phyloP scores from a whole-genome alignment of 2,888 invertebrate genomes.

The Sisyra terminalis region DNA sequence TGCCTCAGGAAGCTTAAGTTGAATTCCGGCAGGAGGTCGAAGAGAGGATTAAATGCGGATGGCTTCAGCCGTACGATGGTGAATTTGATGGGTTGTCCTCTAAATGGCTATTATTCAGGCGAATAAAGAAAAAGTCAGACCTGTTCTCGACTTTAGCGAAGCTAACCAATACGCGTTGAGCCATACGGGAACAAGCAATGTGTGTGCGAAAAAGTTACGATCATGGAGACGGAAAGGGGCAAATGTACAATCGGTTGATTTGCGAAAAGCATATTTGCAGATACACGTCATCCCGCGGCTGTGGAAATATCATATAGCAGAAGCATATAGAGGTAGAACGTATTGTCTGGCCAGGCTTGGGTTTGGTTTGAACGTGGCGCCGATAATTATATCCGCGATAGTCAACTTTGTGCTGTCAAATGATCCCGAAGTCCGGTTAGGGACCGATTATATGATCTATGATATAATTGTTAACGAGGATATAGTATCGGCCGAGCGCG shows the following conservation, averaged over 20 bases:
- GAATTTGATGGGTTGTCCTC: too few relatives aligned
- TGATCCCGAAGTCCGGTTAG: conserved; percentile 21
- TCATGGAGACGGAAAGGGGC: not conserved
- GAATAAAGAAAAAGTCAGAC: not conserved
- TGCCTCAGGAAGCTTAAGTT: not conserved
- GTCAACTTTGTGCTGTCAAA: conserved; percentile 53
- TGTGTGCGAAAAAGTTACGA: conserved; percentile 1
- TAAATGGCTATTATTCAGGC: not conserved
- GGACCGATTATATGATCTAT: not conserved
- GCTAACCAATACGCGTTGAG: not conserved
- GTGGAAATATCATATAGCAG: not conserved
- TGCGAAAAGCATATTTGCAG: not conserved
- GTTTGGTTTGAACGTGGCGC: conserved; percentile 2
- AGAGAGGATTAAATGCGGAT: not conserved
- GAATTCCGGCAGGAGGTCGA: not conserved
- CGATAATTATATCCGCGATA: conserved; percentile 25
- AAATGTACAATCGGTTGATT: not conserved
- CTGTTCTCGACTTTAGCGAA: not conserved
- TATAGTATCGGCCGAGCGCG: not conserved
- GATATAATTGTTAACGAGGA: conserved; percentile 12
- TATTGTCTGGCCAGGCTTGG: not conserved
- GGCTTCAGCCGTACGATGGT: too few relatives aligned
- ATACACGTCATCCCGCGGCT: not conserved
- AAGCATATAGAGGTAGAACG: not conserved
- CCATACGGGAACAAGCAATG: not conserved